phyloP scores from a whole-genome alignment of 2,113 vertebrate species.

The Proteles cristata region DNA sequence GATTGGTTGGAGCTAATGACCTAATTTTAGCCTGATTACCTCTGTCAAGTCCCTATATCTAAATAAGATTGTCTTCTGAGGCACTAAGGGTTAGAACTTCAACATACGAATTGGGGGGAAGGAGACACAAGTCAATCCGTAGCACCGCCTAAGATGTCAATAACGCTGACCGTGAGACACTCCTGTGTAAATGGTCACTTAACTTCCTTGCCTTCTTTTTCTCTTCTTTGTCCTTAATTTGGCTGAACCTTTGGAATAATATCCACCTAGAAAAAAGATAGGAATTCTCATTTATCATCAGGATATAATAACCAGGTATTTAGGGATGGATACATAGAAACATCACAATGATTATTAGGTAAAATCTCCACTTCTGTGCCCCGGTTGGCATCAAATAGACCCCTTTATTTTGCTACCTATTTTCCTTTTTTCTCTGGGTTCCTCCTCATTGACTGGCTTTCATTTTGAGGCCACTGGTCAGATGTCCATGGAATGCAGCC shows the following conservation, averaged over 20 bases:
- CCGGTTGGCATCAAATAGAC: not conserved
- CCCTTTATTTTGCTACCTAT: not conserved
- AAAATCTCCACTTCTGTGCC: not conserved
- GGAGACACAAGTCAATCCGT: not conserved
- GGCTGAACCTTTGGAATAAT: not conserved
- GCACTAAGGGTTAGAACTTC: not conserved
- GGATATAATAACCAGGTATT: not conserved
- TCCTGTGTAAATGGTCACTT: not conserved
- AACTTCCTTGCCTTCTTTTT: not conserved
- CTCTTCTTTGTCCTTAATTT: not conserved
- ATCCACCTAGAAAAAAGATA: not conserved
- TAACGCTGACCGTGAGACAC: not conserved
- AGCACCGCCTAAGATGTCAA: not conserved
- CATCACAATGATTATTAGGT: not conserved
- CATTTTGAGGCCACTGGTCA: not conserved
- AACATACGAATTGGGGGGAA: not conserved
- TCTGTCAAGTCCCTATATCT: not conserved
- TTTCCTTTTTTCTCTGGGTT: not conserved
- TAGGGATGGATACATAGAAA: not conserved
- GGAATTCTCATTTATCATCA: not conserved
- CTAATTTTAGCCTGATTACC: not conserved
- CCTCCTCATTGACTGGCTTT: not conserved
- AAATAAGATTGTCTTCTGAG: not conserved
- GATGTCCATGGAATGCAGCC: not conserved
- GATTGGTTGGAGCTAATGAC: not conserved